Conservation (phyloP, 2,888 invertebrate species). For the Smittia sp. region DNA sequence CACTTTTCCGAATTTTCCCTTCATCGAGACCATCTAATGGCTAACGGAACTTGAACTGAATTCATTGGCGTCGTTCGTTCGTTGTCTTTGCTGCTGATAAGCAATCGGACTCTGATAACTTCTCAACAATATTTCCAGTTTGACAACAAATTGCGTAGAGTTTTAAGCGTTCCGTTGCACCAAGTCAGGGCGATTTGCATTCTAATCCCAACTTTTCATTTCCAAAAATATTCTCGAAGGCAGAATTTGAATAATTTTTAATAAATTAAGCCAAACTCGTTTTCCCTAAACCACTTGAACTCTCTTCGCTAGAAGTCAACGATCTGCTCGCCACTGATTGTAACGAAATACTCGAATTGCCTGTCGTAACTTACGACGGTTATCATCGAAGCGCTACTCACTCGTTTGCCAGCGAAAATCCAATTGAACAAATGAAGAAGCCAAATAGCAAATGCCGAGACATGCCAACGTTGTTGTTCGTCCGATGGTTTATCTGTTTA, state of each 20-base stretch:
- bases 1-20: not conserved
- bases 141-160: not conserved
- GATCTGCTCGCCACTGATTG: not conserved
- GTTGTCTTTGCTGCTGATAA: no score
- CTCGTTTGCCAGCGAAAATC: constrained; percentile 38
- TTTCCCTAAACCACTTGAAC: not conserved
- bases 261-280: constrained; percentile 3
- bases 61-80: not conserved
- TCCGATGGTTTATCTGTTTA: not conserved
- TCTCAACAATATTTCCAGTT: not conserved
- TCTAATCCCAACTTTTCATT: not conserved
- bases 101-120: not conserved
- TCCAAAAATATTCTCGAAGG: not conserved
- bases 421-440: constrained; percentile 24
- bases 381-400: not conserved
- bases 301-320: not conserved
- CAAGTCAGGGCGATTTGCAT: no score
- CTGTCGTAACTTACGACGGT: not conserved
- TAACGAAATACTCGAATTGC: not conserved
- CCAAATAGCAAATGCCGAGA: constrained; percentile 28
- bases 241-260: not conserved
- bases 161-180: no score
- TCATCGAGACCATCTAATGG: not conserved
- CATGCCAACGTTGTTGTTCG: constrained; percentile 6
- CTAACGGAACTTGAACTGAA: not conserved